Evolutionary conservation across 1,140 invertebrate species (phyloP), one percentile per base, ranked within the genome.

Genomic region (Pteromalus puparum): DNA sequence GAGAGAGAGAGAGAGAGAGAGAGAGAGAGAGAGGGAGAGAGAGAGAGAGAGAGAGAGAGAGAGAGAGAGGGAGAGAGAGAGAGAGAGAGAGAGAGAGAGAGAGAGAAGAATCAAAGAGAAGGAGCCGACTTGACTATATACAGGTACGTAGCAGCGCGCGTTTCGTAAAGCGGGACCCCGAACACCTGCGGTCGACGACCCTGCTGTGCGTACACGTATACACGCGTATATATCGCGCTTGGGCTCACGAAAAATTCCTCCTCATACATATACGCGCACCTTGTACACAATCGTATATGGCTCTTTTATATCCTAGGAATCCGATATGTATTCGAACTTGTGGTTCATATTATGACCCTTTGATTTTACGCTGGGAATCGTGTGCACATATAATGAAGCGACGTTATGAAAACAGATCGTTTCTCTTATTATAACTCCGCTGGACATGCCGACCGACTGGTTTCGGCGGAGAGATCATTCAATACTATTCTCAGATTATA

Each of bases 161-260:
- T 83, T 83, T 78, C 67, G 82, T 83, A 73, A 83, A 83, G 74
- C 82, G 82, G 82, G 74, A 61, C 28, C 75, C 82, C 82, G 77
- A 90, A 90, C 91, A 93, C 91, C 92, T 92, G 92, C 91, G 92
- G 91, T 92, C 92, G 89, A 92, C 88, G 92, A 92, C 91, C 91
- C 89, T 90, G 61, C 53, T 26, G 48, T 80, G 68, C 65, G 65
- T 46, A 42, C 78, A 80, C 78, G 67, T 28, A 28, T 21, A 21
- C 2, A 15, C 15, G 18, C 67, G 7, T 28, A 68, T 68, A 68
- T 68, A 68, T 18, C 67, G 53, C 65, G 34, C 65, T 13, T 15
- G 65, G 34, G 78, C 38, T 24, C 87, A 88, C 87, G 88, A 88
- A 90, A 91, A 93, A 90, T 92, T 90, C 90, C 90, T 91, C 88